Conservation (phyloP, 2,113 vertebrate species). For the Verasper variegatus region DNA sequence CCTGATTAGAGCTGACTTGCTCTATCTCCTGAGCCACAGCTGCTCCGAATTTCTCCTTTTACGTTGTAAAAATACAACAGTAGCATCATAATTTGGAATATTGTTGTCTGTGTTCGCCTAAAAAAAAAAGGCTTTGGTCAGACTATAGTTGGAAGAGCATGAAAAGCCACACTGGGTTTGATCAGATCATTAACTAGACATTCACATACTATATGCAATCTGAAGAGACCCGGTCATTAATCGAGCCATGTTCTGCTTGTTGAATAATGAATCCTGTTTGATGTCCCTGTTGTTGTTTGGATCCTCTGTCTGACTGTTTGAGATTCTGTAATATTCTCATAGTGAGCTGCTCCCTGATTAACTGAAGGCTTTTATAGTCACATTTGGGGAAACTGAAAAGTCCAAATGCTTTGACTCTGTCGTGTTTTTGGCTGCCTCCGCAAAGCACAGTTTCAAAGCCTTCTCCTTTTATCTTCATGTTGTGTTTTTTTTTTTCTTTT, state of each 20-base stretch:
- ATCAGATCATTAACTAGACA: constrained; percentile 2
- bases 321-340: constrained; percentile 28
- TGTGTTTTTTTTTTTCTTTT: constrained; percentile 41
- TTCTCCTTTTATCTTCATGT: constrained; percentile 26
- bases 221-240: constrained; percentile 24
- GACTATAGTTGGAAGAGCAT: neutral
- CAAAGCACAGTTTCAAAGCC: constrained; percentile 47
- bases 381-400: constrained; percentile 35
- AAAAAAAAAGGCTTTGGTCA: neutral
- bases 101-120: neutral
- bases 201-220: neutral
- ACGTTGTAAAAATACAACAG: no score
- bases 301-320: constrained; percentile 33
- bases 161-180: constrained; percentile 22
- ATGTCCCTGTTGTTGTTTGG: constrained; percentile 51
- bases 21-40: no score
- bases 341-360: constrained; percentile 46
- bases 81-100: neutral
- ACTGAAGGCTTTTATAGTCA: constrained; percentile 50
- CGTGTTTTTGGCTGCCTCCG: constrained; percentile 49
- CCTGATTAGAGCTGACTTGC: no score
- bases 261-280: constrained; percentile 44
- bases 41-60: no score
- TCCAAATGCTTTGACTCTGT: constrained; percentile 41
- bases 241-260: constrained; percentile 34